Evolutionary conservation across 2,888 invertebrate genomes (phyloP).

Genomic region (Clivina fossor): DNA sequence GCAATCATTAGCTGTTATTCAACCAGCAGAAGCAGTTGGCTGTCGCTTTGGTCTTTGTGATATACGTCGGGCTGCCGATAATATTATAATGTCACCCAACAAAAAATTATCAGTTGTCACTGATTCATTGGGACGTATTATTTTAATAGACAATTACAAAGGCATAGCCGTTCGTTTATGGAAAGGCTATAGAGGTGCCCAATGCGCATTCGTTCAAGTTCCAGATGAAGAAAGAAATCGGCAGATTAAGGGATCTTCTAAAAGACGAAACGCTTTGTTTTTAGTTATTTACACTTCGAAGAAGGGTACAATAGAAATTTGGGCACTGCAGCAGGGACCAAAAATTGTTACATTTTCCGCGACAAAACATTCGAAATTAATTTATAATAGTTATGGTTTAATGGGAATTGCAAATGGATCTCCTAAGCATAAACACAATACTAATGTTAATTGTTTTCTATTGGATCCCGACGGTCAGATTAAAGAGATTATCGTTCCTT

Average conservation of each 20-base stretch:
- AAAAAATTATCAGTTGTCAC: slow-evolving; percentile 76
- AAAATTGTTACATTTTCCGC: slow-evolving; percentile 90
- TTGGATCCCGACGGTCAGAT: slow-evolving; percentile 81
- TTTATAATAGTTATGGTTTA: slow-evolving; percentile 80
- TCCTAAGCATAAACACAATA: slow-evolving; percentile 59
- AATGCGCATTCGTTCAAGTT: slow-evolving; percentile 90
- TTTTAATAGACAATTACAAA: slow-evolving; percentile 78
- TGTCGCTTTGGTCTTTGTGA: slow-evolving; percentile 84
- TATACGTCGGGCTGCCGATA: slow-evolving; percentile 70
- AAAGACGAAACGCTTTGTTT: slow-evolving; percentile 68
- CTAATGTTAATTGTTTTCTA: slow-evolving; percentile 65
- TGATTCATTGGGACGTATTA: slow-evolving; percentile 86
- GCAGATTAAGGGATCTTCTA: slow-evolving; percentile 42
- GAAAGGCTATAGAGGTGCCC: slow-evolving; percentile 95
- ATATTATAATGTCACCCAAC: slow-evolving; percentile 79
- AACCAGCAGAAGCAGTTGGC: slow-evolving; percentile 71
- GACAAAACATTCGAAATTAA: slow-evolving; percentile 76
- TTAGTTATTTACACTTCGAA: slow-evolving; percentile 91
- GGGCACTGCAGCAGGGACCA: slow-evolving; percentile 86
- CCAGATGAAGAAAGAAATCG: slow-evolving; percentile 60
- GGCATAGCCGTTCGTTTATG: slow-evolving; percentile 84
- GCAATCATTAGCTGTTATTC: slow-evolving; percentile 51
- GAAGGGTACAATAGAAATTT: slow-evolving; percentile 90
- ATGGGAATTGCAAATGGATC: slow-evolving; percentile 68
- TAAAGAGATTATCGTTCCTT: slow-evolving; percentile 84